Base-by-base conservation (phyloP, 2,797 vertebrate species). In the Euthynnus affinis region DNA sequence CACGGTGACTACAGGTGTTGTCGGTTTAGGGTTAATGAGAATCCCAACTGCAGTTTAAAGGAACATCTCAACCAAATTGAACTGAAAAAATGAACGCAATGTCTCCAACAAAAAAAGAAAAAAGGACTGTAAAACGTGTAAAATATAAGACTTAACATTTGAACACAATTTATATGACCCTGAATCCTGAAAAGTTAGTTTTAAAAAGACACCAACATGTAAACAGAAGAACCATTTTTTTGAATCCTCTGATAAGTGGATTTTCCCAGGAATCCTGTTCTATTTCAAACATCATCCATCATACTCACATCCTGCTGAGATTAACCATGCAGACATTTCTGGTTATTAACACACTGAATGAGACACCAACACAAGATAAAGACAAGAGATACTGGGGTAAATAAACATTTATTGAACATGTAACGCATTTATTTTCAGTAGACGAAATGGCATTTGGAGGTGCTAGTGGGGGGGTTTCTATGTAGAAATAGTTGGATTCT, bases 341-440 rank as follows among this genome's bases (percentile, higher is more conserved):
- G 40, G 34, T 32, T 20, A 17, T 32, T 1, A n/a, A 48, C 25
- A 59, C 0, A 22, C 9, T 57, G 7, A 4, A 29, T 29, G 5
- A 29, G 4, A 44, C 37, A 12, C 6, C 13, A 56, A 9, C 48
- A 44, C 46, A 25, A 49, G 17, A 80, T 27, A 46, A 73, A 68
- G 2, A 70, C 23, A 68, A 10, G 17, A 68, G 15, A 70, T 56
- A 59, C 60, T 44, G 61, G 70, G 71, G 71, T 74, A 89, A 82
- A 84, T 83, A 78, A 78, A 85, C 73, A 83, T 93, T 93, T 94
- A 93, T 89, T 92, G 48, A 76, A 86, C 34, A 80, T 40, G 53
- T 76, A 77, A 80, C 23, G 0, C 3, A 72, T 63, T 61, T 37
- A 75, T 69, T 71, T 14, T 78, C 34, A 68, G 62, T 75, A 10